Percentiles rank a stretch among this genome's conserved stretches.
These are phyloP conservation scores for Macrosteles quadrilineatus DNA, from an alignment of 1,140 invertebrate species.

Conservation along the genomic window DNA sequence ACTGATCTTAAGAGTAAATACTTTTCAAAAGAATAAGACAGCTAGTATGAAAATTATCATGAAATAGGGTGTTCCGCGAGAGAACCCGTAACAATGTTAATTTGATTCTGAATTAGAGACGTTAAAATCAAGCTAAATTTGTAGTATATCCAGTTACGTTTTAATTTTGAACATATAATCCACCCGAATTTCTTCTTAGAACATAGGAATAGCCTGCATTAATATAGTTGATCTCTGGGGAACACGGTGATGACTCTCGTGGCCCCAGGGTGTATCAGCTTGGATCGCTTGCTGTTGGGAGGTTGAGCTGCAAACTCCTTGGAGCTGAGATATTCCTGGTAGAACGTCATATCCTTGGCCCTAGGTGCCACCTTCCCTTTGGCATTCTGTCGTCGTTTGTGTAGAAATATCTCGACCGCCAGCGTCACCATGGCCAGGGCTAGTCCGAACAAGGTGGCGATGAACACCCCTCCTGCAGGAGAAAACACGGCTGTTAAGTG, in stretches of 20 bases:
- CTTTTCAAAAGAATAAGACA: no score
- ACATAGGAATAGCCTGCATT: no score
- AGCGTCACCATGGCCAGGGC: slow-evolving; percentile 80
- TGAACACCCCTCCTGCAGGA: slow-evolving; percentile 79
- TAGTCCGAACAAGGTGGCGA: slow-evolving; percentile 81
- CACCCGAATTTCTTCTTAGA: no score
- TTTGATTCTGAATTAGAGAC: no score
- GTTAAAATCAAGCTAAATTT: no score
- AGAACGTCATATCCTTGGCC: not conserved
- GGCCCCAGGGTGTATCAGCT: slow-evolving; percentile 15
- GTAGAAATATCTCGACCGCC: slow-evolving; percentile 76
- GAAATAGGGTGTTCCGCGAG: no score
- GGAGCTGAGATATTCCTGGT: slow-evolving; percentile 15
- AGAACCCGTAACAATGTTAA: no score
- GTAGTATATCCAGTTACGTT: no score
- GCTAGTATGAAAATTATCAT: no score
- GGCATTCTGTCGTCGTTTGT: slow-evolving; percentile 62
- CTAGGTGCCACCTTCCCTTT: slow-evolving; percentile 3
- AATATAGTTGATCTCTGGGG: slow-evolving; percentile 30
- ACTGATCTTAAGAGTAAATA: no score
- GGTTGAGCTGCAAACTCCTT: slow-evolving; percentile 25
- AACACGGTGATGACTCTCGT: slow-evolving; percentile 21
- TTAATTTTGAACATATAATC: no score
- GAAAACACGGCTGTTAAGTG: no score
- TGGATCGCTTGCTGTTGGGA: not conserved